Evolutionary conservation across 2,888 invertebrate genomes (phyloP).

Genomic region (Drosophila formosana): DNA sequence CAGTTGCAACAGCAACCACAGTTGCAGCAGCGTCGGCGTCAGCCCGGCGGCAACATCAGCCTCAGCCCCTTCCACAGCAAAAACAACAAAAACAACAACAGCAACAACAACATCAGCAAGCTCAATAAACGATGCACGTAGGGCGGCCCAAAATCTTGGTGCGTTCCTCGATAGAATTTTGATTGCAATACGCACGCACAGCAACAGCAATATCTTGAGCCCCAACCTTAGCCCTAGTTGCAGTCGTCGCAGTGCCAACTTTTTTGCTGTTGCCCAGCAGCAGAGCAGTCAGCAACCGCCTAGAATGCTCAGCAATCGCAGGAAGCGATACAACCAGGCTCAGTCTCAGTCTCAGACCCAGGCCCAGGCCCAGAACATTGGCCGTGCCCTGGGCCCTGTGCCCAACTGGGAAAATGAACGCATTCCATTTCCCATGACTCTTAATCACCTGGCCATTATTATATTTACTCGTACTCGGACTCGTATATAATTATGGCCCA

Average conservation of each 20-base stretch:
- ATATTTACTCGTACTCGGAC: slow-evolving; percentile 64
- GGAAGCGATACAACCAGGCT: neutral
- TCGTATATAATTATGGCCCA: slow-evolving; percentile 69
- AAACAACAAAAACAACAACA: slow-evolving; percentile 28
- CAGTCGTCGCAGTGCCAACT: slow-evolving; percentile 20
- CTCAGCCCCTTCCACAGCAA: neutral
- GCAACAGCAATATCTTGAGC: slow-evolving; percentile 1
- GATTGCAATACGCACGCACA: slow-evolving; percentile 76
- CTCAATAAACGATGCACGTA: slow-evolving; percentile 52
- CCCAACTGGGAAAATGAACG: slow-evolving; percentile 75
- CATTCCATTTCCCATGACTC: slow-evolving; percentile 78
- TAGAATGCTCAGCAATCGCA: too few relatives aligned
- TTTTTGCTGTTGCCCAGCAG: slow-evolving; percentile 8
- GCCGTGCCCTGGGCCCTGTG: slow-evolving; percentile 2
- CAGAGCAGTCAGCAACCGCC: slow-evolving; percentile 27
- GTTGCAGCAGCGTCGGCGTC: slow-evolving; percentile 42
- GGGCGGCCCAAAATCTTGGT: slow-evolving; percentile 70
- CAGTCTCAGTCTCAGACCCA: neutral
- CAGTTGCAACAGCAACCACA: slow-evolving; percentile 32
- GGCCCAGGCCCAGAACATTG: neutral
- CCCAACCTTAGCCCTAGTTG: slow-evolving; percentile 1
- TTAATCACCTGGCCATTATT: slow-evolving; percentile 77
- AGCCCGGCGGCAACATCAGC: slow-evolving; percentile 24
- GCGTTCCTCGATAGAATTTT: slow-evolving; percentile 76
- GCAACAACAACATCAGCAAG: slow-evolving; percentile 33